Evolutionary conservation across 92 coral and sea anemone genomes (phyloP).

Genomic region (Parazoanthus darwini): DNA sequence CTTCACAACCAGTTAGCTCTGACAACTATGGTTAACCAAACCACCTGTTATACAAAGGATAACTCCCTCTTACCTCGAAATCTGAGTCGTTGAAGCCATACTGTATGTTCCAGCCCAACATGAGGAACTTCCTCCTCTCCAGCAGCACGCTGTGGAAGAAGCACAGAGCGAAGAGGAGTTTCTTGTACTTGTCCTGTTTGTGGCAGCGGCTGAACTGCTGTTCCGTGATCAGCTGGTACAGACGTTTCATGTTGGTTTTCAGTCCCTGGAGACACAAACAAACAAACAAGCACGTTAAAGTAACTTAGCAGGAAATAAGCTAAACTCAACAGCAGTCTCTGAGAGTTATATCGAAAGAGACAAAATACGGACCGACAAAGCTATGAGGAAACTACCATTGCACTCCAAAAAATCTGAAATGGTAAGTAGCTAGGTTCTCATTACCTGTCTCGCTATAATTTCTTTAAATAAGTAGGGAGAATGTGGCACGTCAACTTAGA

Average conservation of each 20-base stretch:
- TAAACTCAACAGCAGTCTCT: too few species aligned
- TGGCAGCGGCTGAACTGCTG: slow-evolving; percentile 96
- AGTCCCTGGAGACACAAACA: slow-evolving; percentile 66
- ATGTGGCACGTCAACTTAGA: too few species aligned
- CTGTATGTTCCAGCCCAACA: slow-evolving; percentile 98
- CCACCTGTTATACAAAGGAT: neutral
- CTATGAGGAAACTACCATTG: too few species aligned
- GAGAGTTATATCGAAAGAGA: too few species aligned
- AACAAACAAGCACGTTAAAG: neutral
- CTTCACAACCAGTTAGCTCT: too few species aligned
- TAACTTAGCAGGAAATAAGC: too few species aligned
- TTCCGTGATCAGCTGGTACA: slow-evolving; percentile 96
- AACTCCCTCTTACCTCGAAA: slow-evolving; percentile 66
- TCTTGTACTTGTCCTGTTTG: slow-evolving; percentile 98
- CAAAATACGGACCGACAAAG: too few species aligned
- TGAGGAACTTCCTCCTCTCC: slow-evolving; percentile 93
- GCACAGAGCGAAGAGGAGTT: slow-evolving; percentile 91
- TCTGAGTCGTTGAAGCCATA: slow-evolving; percentile 98
- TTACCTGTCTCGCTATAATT: too few species aligned
- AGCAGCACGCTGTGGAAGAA: slow-evolving; percentile 95
- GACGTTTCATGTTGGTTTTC: slow-evolving; percentile 98
- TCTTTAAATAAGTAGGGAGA: too few species aligned
- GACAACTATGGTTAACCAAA: too few species aligned
- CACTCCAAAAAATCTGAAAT: too few species aligned
- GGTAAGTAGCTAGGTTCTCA: too few species aligned